These are phyloP conservation scores for Agrypnia vestita DNA, from an alignment of 1,140 invertebrate species.

Conservation along the genomic window DNA sequence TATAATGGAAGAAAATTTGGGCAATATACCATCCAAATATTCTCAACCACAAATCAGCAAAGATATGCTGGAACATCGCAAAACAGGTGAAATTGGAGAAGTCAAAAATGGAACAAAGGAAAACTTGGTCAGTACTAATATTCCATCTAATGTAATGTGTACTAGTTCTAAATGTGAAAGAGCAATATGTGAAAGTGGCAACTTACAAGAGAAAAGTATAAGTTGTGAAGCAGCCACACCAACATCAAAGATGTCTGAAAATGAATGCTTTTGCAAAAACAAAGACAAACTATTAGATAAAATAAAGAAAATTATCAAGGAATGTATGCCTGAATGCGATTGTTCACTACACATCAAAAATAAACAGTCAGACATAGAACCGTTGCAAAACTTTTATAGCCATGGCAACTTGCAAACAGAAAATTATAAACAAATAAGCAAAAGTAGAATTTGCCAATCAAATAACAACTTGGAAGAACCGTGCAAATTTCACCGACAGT, in stretches of 20 bases:
- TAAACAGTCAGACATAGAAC: background rate
- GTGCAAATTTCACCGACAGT: constrained; percentile 8
- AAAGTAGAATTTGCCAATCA: constrained; percentile 5
- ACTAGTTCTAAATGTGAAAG: background rate
- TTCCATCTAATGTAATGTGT: too few relatives aligned
- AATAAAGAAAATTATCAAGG: constrained; percentile 7
- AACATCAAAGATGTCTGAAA: background rate
- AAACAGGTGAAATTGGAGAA: too few relatives aligned
- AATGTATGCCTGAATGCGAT: constrained; percentile 26
- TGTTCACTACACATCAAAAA: background rate
- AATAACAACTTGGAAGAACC: constrained; percentile 23
- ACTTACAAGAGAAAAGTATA: background rate
- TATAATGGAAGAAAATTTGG: too few relatives aligned
- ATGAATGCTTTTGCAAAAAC: constrained; percentile 15
- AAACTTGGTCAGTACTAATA: too few relatives aligned
- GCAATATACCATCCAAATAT: too few relatives aligned
- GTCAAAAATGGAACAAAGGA: too few relatives aligned
- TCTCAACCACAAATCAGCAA: too few relatives aligned
- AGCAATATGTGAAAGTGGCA: background rate
- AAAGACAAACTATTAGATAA: constrained; percentile 6
- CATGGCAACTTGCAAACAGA: constrained; percentile 12
- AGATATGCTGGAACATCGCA: too few relatives aligned
- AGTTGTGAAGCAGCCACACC: background rate
- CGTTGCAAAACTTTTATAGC: constrained; percentile 29
- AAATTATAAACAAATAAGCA: background rate